Percentiles rank a stretch among this genome's conserved stretches.
Evolutionary conservation across 2,888 invertebrate species (phyloP).

Genomic region (Stenichneumon culpator): DNA sequence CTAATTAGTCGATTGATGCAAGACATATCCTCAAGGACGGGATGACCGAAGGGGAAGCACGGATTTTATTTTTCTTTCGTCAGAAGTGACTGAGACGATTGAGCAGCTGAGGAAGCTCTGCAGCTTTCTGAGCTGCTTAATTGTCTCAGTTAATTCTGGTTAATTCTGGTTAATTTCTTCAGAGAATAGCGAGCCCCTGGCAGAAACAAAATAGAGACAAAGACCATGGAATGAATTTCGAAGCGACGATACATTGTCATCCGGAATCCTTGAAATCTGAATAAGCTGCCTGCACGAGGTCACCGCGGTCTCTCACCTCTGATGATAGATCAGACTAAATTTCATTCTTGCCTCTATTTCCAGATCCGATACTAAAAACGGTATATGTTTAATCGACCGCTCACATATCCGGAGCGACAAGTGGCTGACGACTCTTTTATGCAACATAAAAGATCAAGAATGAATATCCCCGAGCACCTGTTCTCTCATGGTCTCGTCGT

Average conservation of each 20-base stretch:
- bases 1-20: slow-evolving; percentile 1
- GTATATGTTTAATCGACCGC: background rate
- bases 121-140: background rate
- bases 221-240: background rate
- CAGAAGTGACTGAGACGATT: background rate
- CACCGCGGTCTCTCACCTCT: slow-evolving; percentile 2
- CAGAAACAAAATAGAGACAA: background rate
- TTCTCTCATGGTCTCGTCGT: slow-evolving; percentile 10
- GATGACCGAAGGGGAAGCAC: background rate
- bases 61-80: background rate
- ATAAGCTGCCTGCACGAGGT: slow-evolving; percentile 26
- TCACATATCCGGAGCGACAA: background rate
- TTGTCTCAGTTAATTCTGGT: background rate
- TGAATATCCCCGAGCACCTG: slow-evolving; percentile 35
- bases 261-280: slow-evolving; percentile 31
- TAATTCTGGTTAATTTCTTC: background rate
- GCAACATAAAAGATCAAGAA: slow-evolving; percentile 19
- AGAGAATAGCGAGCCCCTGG: background rate
- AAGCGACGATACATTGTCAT: background rate
- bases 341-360: slow-evolving; percentile 7
- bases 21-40: background rate
- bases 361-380: slow-evolving; percentile 22
- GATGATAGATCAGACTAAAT: slow-evolving; percentile 38
- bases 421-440: background rate
- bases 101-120: background rate